These are phyloP conservation scores for Crypturellus undulatus DNA, from an alignment of 2,113 vertebrate genomes.

Conservation along the genomic window DNA sequence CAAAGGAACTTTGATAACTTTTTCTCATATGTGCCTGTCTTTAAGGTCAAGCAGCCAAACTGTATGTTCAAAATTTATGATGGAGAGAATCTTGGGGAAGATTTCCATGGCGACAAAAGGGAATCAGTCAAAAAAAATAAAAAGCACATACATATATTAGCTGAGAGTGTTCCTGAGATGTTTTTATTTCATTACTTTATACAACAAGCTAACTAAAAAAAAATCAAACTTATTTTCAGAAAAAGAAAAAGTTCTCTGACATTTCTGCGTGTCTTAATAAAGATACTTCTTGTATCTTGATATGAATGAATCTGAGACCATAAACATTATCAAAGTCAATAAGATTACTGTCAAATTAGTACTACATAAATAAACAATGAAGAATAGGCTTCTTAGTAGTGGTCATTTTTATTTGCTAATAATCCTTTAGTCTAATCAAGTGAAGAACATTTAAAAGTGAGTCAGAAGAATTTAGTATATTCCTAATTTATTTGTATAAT, in stretches of 20 bases:
- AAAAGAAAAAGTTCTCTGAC: background rate
- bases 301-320: background rate
- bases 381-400: background rate
- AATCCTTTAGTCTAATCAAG: background rate
- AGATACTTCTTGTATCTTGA: background rate
- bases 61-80: background rate
- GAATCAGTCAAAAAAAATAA: background rate
- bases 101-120: slow-evolving; percentile 59
- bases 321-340: background rate
- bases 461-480: background rate
- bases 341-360: background rate
- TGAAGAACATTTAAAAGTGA: background rate
- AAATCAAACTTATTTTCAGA: background rate
- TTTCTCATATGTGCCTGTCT: background rate
- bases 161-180: background rate
- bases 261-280: background rate
- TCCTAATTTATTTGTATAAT: background rate
- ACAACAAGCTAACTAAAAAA: background rate
- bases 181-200: background rate
- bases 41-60: background rate
- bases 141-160: background rate
- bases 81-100: background rate
- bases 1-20: background rate
- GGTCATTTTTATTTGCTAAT: background rate
- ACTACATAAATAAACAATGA: background rate